Conservation (phyloP, 2,888 invertebrate species). For the Merodon equestris region DNA sequence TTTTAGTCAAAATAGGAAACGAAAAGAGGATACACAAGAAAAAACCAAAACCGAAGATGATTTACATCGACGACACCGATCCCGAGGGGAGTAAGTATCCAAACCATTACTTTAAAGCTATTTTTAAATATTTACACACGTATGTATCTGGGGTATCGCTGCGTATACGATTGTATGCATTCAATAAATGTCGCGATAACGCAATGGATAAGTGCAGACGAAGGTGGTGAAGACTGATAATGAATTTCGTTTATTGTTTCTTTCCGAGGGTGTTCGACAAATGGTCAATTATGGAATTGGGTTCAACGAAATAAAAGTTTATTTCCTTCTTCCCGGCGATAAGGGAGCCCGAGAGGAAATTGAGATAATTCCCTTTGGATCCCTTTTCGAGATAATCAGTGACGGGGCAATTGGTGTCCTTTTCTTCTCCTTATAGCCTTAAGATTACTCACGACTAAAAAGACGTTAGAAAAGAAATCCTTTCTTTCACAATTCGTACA, state of each 20-base stretch:
- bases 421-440: slow-evolving; percentile 4
- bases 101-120: neutral
- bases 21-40: slow-evolving; percentile 63
- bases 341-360: too few relatives aligned
- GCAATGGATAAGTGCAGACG: slow-evolving; percentile 47
- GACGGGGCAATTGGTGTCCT: slow-evolving; percentile 31
- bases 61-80: slow-evolving; percentile 93
- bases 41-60: slow-evolving; percentile 82
- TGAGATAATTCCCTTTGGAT: slow-evolving; percentile 14
- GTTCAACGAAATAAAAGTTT: neutral
- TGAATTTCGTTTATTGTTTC: slow-evolving; percentile 22
- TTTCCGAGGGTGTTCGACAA: neutral
- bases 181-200: slow-evolving; percentile 37
- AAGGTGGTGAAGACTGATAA: slow-evolving; percentile 43
- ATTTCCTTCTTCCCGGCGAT: too few relatives aligned
- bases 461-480: too few relatives aligned
- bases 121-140: neutral
- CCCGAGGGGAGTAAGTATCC: slow-evolving; percentile 90
- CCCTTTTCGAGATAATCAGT: slow-evolving; percentile 25
- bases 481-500: too few relatives aligned
- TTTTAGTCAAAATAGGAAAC: slow-evolving; percentile 60
- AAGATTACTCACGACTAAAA: too few relatives aligned
- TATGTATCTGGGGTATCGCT: too few relatives aligned
- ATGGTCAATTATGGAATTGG: slow-evolving; percentile 45
- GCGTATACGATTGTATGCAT: slow-evolving; percentile 19